These are phyloP conservation scores for Erebia ligea DNA, from an alignment of 2,888 invertebrate species.

Conservation along the genomic window DNA sequence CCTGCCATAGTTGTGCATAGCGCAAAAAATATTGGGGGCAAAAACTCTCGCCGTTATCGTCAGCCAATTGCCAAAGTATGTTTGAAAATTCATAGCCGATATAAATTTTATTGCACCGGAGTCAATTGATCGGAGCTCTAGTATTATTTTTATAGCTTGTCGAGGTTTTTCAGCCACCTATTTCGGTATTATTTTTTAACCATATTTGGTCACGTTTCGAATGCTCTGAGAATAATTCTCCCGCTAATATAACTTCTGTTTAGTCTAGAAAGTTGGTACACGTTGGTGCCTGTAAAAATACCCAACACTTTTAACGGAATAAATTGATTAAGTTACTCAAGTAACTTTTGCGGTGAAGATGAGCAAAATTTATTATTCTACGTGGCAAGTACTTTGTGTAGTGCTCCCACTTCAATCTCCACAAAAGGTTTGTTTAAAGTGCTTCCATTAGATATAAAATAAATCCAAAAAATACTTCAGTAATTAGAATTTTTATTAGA, in stretches of 20 bases:
- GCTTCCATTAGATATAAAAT: no score
- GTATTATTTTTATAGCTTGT: constrained; percentile 35
- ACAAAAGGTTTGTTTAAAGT: neutral
- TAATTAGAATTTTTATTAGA: neutral
- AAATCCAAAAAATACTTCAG: no score
- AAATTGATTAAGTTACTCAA: constrained; percentile 25
- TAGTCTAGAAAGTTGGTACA: constrained; percentile 28
- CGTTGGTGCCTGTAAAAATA: constrained; percentile 28
- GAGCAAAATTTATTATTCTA: constrained; percentile 13
- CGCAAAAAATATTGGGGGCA: constrained; percentile 19
- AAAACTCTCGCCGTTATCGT: constrained; percentile 29
- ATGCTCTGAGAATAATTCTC: constrained; percentile 20
- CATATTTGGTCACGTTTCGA: constrained; percentile 33
- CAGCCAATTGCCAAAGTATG: constrained; percentile 33
- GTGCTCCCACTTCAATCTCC: neutral
- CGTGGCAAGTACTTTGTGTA: neutral
- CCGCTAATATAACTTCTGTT: constrained; percentile 25
- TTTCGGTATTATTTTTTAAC: constrained; percentile 32
- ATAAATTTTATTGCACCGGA: constrained; percentile 39
- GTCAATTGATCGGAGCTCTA: constrained; percentile 35
- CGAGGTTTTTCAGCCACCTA: constrained; percentile 36
- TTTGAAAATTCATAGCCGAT: constrained; percentile 38
- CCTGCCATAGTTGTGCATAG: neutral
- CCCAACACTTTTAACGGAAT: constrained; percentile 13
- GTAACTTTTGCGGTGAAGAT: constrained; percentile 13